A percentile compares a stretch with the other conserved stretches of the same genome.
These are phyloP conservation scores for Bergia sp. DNA, from an alignment of 92 coral and sea anemone species.

Conservation along the genomic window DNA sequence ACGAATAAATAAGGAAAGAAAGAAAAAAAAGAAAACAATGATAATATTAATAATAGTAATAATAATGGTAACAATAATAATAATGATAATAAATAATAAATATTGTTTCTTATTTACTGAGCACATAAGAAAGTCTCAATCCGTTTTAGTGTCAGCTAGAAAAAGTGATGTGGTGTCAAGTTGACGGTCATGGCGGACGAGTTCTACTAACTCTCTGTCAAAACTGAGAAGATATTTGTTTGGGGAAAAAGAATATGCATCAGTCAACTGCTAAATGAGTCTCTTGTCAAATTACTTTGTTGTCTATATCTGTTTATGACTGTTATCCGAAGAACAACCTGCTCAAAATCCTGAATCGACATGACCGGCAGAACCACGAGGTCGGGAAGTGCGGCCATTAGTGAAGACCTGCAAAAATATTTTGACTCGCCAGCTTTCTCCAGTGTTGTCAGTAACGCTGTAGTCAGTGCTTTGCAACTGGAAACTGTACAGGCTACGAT, in stretches of 20 bases:
- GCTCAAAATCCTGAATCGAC: background rate
- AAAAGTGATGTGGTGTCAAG: no score
- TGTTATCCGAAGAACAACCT: background rate
- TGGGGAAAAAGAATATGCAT: background rate
- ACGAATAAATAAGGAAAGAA: background rate
- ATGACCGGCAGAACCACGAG: constrained; percentile 10
- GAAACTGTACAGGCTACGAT: constrained; percentile 8
- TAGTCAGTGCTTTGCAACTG: constrained; percentile 22
- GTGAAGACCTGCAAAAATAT: constrained; percentile 41
- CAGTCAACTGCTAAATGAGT: background rate
- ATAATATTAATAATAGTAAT: no score
- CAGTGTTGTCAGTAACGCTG: constrained; percentile 4
- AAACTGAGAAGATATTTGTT: constrained; percentile 1
- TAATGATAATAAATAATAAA: no score
- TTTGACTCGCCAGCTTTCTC: constrained; percentile 29
- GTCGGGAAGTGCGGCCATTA: constrained; percentile 4
- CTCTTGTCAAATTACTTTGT: background rate
- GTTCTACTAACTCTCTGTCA: background rate
- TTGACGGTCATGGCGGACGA: background rate
- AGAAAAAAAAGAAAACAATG: background rate
- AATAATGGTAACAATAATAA: background rate
- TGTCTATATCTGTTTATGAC: background rate
- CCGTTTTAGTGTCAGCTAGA: no score
- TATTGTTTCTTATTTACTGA: no score
- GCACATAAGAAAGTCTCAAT: no score